These are phyloP conservation scores for Eleginops maclovinus DNA, from an alignment of 2,113 vertebrate species.

Conservation along the genomic window DNA sequence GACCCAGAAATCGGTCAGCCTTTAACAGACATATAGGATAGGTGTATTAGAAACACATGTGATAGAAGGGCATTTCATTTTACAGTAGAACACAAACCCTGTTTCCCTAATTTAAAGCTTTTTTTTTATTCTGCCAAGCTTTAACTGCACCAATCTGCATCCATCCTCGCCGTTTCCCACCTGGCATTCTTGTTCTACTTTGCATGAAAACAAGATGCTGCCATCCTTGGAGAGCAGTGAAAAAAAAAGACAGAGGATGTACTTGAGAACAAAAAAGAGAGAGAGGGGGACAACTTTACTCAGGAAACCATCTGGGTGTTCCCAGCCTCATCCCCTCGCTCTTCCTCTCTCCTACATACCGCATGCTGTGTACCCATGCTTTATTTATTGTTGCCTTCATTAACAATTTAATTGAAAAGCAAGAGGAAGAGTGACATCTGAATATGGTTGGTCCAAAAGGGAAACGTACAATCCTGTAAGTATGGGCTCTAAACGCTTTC, in stretches of 20 bases:
- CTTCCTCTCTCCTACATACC: slow-evolving; percentile 18
- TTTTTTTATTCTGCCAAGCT: slow-evolving; percentile 25
- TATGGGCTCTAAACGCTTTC: slow-evolving; percentile 49
- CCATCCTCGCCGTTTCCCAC: background rate
- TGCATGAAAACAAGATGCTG: slow-evolving; percentile 46
- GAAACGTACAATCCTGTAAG: slow-evolving; percentile 42
- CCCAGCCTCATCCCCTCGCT: slow-evolving; percentile 33
- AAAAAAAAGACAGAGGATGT: slow-evolving; percentile 3
- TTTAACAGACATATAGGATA: background rate
- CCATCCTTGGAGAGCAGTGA: slow-evolving; percentile 13
- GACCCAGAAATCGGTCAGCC: background rate
- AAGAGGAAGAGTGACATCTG: slow-evolving; percentile 49
- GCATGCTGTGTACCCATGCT: slow-evolving; percentile 50
- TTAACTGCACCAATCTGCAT: slow-evolving; percentile 22
- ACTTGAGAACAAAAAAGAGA: slow-evolving; percentile 22
- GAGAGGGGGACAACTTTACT: slow-evolving; percentile 4
- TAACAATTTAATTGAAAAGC: slow-evolving; percentile 71
- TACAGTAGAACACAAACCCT: background rate
- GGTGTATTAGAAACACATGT: no score
- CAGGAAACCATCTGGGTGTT: slow-evolving; percentile 57
- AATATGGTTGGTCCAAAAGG: slow-evolving; percentile 58
- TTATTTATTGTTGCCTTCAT: slow-evolving; percentile 71
- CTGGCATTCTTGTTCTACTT: slow-evolving; percentile 26
- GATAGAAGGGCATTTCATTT: background rate
- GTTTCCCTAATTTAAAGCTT: slow-evolving; percentile 16